phyloP scores from a whole-genome alignment of 92 coral and sea anemone species.

The Hydrozoanthus gracilis region DNA sequence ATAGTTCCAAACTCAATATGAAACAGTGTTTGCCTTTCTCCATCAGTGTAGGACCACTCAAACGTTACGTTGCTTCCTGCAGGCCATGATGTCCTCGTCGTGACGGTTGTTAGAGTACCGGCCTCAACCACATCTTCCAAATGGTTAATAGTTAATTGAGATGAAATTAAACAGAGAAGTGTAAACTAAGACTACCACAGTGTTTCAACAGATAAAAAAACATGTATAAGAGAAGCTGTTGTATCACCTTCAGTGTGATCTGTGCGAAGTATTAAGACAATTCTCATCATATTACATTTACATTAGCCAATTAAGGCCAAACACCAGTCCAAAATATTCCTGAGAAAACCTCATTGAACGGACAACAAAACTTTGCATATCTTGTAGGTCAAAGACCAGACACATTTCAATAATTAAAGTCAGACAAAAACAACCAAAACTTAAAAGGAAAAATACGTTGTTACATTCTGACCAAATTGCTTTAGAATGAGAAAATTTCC shows the following conservation, averaged over 20 bases:
- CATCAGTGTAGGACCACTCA: not conserved
- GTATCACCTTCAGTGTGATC: not conserved
- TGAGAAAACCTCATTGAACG: not conserved
- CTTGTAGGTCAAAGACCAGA: not conserved
- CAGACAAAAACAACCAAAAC: too few species aligned
- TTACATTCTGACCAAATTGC: too few species aligned
- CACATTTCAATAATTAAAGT: too few species aligned
- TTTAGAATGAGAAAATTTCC: too few species aligned
- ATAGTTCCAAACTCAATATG: too few species aligned
- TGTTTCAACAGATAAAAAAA: not conserved
- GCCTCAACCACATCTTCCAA: not conserved
- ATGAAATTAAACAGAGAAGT: not conserved
- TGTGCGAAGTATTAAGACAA: not conserved
- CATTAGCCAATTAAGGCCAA: not conserved
- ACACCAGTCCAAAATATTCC: not conserved
- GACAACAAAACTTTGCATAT: not conserved
- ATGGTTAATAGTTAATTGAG: not conserved
- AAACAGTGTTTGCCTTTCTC: not conserved
- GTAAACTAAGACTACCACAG: not conserved
- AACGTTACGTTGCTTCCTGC: not conserved
- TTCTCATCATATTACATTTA: too few species aligned
- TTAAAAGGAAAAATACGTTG: too few species aligned
- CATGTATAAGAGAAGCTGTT: not conserved
- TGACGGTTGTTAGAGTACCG: not conserved
- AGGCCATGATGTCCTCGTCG: not conserved